Evolutionary conservation across 2,888 invertebrate species (phyloP), one percentile per base, ranked within the genome.

Genomic region (Chloromyia formosa): DNA sequence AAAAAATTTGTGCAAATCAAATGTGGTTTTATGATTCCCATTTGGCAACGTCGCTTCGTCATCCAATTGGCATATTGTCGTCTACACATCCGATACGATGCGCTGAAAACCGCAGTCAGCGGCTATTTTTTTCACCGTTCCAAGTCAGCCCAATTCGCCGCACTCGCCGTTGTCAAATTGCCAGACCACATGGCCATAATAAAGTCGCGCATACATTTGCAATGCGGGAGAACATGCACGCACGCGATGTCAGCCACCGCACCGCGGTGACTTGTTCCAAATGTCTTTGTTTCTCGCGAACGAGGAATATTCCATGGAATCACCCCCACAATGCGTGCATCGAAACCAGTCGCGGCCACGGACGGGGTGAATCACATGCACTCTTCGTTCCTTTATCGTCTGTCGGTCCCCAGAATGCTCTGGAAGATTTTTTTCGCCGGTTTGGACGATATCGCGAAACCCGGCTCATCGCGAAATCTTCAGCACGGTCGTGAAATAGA

Each of bases 101-200:
- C 16, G 49, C 66, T 66, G 66, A 66, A 27, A 66, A 66, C 20
- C 66, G 62, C 66, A 62, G 27, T 16, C 62, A 35, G 60, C 60
- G 35, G 66, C 49, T 10, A 35, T 23, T 62, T 58, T 72, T 40
- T 35, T 58, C 72, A 53, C 58, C 18, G n/a, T 14, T 40, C n/a
- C 40, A 23, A 23, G 14, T 35, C 49, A 66, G 35, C 20, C 10
- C n/a, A 64, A 66, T 66, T 66, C 66, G 66, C 49, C 66, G 35
- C 66, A 45, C 22, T 35, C 66, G 49, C 49, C 16, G 49, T 49
- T 49, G 12, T 49, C 49, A 12, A 49, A 49, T 42, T 62, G 10
- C 18, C 27, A 35, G 22, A 66, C 66, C 66, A 66, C 66, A 66
- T 66, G 66, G 66, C 66, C 66, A 49, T 49, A 35, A 35, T 35